These are phyloP conservation scores for Conus canariensis DNA, from an alignment of 2,888 invertebrate species.

Conservation along the genomic window DNA sequence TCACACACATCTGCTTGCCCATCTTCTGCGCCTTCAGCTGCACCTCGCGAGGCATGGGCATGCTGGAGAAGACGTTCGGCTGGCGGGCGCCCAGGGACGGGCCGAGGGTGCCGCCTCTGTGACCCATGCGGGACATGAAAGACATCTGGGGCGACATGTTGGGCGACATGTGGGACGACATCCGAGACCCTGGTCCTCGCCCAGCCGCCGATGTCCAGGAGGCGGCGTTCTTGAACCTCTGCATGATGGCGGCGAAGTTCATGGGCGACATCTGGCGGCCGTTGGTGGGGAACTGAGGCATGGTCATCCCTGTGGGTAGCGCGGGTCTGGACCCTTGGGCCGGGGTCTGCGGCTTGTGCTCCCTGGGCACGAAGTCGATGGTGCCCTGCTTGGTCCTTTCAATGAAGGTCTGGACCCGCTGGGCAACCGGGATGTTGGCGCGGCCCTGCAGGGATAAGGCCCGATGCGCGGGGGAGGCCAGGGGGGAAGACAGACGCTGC, in stretches of 20 bases:
- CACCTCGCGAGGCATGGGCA: slow-evolving; percentile 1
- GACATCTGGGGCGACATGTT: background rate
- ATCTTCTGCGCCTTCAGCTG: slow-evolving; percentile 22
- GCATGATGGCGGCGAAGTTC: background rate
- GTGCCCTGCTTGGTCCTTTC: background rate
- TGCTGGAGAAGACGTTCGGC: background rate
- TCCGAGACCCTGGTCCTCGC: background rate
- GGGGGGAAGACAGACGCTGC: background rate
- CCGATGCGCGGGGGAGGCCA: background rate
- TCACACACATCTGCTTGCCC: slow-evolving; percentile 37
- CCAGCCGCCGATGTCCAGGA: background rate
- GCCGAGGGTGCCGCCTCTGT: too few relatives aligned
- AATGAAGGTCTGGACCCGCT: background rate
- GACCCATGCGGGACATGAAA: too few relatives aligned
- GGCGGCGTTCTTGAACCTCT: background rate
- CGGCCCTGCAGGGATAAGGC: background rate
- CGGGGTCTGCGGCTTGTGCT: background rate
- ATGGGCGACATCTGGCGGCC: background rate
- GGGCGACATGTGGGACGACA: background rate
- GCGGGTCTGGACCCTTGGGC: background rate
- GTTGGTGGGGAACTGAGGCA: too few relatives aligned
- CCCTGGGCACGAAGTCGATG: slow-evolving; percentile 19
- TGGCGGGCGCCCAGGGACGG: too few relatives aligned
- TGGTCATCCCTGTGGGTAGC: background rate
- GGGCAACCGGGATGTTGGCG: background rate